These are phyloP conservation scores for Scelioninae gen. 2 DNA, from an alignment of 2,888 invertebrate species.

Conservation along the genomic window DNA sequence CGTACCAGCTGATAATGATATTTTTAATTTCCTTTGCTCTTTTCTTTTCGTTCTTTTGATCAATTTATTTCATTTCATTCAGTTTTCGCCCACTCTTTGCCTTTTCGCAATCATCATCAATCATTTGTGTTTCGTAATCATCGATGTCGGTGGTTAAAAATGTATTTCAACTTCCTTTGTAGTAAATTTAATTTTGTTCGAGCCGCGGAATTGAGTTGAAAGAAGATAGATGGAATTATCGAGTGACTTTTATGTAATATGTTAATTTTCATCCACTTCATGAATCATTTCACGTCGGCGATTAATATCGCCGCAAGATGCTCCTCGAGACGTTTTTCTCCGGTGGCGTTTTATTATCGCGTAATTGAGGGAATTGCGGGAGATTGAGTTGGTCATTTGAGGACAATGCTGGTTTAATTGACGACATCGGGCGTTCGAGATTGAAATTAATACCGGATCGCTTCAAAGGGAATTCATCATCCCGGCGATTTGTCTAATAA, in stretches of 20 bases:
- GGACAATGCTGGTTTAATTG: conserved; percentile 39
- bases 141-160: too few relatives aligned
- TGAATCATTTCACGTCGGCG: conserved; percentile 43
- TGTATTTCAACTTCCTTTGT: too few relatives aligned
- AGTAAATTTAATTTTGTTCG: neutral
- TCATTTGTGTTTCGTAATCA: too few relatives aligned
- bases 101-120: neutral
- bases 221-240: conserved; percentile 21
- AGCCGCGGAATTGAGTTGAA: neutral
- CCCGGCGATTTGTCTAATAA: conserved; percentile 23
- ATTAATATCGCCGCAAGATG: conserved; percentile 39
- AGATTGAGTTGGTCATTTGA: conserved; percentile 48
- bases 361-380: conserved; percentile 45
- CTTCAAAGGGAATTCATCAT: conserved; percentile 19
- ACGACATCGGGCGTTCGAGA: conserved; percentile 24
- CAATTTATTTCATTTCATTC: too few relatives aligned
- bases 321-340: conserved; percentile 26
- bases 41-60: too few relatives aligned
- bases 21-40: too few relatives aligned
- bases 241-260: conserved; percentile 30
- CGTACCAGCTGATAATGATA: too few relatives aligned
- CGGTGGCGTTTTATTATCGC: conserved; percentile 35
- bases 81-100: too few relatives aligned
- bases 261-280: conserved; percentile 43
- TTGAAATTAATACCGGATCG: conserved; percentile 37